Evolutionary conservation across 2,888 invertebrate species (phyloP), one percentile per base, ranked within the genome.

Genomic region (Pharmacophagus antenor): DNA sequence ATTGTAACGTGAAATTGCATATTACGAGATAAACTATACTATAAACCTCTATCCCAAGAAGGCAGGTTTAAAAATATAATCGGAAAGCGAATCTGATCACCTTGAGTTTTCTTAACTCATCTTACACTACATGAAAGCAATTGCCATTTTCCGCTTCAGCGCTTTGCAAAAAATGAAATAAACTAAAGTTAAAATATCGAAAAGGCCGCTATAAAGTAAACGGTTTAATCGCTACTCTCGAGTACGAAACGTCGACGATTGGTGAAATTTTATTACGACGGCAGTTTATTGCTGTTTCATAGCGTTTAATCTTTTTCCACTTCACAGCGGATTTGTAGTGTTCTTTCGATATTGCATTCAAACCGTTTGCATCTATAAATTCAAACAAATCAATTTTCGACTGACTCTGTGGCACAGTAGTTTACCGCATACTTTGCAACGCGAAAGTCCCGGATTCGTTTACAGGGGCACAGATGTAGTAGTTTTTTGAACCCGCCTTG

Each of bases 211-310:
- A 31, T 31, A 31, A 31, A 31, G 31, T 10, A 31, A 31, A 31
- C 12, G 20, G 44, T 27, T 27, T 23, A 23, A 52, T 52, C 17
- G 52, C 17, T 21, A 18, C 46, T 17, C 51, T 52, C 47, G 21
- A 52, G 31, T 52, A 52, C 52, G 52, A 18, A 58, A 47, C 18
- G 47, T 18, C 18, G 22, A 53, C 42, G 53, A 53, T 58, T 58
- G 41, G 58, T 58, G 17, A 53, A 53, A 53, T 53, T 53, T 53
- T 53, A 53, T 53, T 53, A 58, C 58, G 53, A n/a, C 25, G 41
- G 25, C 52, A 25, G 23, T 58, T 53, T 58, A 58, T 53, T 48
- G 58, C 48, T 48, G 41, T 58, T 58, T 53, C 47, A 53, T 53
- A 58, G 23, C 37, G 41, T 42, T 53, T 20, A 15, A 48, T 41